These are phyloP conservation scores for Melangyna quadrimaculata DNA, from an alignment of 2,888 invertebrate species.

Conservation along the genomic window DNA sequence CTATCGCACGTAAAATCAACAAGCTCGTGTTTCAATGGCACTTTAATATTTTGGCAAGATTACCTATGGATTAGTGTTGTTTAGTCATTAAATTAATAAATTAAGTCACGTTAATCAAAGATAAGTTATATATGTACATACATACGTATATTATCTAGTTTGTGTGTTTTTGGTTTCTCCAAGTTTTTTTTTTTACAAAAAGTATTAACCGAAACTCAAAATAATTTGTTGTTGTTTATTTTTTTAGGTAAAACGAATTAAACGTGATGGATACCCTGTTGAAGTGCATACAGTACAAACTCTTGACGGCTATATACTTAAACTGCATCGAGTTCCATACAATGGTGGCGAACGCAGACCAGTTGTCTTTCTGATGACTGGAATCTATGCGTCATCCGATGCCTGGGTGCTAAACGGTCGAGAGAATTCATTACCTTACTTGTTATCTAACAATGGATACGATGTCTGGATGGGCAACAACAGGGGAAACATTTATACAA, in stretches of 20 bases:
- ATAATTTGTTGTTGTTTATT: neutral
- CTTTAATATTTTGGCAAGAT: too few relatives aligned
- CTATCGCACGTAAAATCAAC: too few relatives aligned
- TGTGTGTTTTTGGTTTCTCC: neutral
- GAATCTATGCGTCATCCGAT: constrained; percentile 79
- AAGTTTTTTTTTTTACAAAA: neutral
- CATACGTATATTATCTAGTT: neutral
- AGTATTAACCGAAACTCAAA: neutral
- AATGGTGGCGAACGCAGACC: constrained; percentile 75
- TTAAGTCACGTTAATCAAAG: too few relatives aligned
- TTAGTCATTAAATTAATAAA: too few relatives aligned
- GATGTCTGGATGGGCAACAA: constrained; percentile 80
- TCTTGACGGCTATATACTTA: constrained; percentile 78
- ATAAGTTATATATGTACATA: neutral
- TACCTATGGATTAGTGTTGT: too few relatives aligned
- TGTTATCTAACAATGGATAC: constrained; percentile 78
- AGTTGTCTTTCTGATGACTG: constrained; percentile 78
- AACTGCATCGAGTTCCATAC: constrained; percentile 78
- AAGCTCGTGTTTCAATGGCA: too few relatives aligned
- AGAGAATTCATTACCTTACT: constrained; percentile 79
- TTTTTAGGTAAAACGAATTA: constrained; percentile 75
- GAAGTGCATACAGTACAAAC: constrained; percentile 84
- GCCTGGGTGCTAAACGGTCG: constrained; percentile 79
- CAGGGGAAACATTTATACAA: constrained; percentile 79
- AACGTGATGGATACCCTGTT: constrained; percentile 78